Evolutionary conservation across 2,113 vertebrate genomes (phyloP).

Genomic region (Bujurquina vittata): DNA sequence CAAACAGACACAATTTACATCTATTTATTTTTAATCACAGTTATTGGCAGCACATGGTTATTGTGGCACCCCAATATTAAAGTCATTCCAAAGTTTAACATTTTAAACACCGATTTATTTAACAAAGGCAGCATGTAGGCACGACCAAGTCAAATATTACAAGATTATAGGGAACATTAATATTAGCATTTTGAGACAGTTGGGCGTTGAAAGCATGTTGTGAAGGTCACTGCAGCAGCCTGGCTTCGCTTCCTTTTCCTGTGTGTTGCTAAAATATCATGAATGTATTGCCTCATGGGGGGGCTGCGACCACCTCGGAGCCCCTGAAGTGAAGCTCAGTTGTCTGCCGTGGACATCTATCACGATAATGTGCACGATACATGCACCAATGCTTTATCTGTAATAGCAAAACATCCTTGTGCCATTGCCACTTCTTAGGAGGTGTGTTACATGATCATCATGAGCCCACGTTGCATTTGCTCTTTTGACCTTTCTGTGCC

Average conservation of each 20-base stretch:
- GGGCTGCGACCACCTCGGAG: too few species aligned
- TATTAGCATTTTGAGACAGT: background rate
- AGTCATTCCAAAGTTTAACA: too few species aligned
- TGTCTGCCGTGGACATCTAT: too few species aligned
- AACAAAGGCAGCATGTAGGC: background rate
- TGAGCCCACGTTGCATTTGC: background rate
- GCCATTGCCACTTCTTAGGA: too few species aligned
- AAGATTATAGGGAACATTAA: too few species aligned
- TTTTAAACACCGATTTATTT: background rate
- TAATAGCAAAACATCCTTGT: background rate
- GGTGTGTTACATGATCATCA: too few species aligned
- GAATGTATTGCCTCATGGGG: too few species aligned
- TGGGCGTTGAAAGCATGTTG: background rate
- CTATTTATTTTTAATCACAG: background rate
- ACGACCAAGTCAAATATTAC: background rate
- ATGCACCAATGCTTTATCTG: background rate
- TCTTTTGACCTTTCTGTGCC: background rate
- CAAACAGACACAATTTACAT: background rate
- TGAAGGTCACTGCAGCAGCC: too few species aligned
- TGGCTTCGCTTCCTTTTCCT: too few species aligned
- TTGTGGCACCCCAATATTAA: background rate
- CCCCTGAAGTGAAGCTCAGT: too few species aligned
- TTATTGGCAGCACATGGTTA: background rate
- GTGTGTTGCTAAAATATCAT: too few species aligned
- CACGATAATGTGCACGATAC: too few species aligned